Evolutionary conservation across 1,140 invertebrate species (phyloP), one percentile per base, ranked within the genome.

Genomic region (Caenorhabditis remanei): DNA sequence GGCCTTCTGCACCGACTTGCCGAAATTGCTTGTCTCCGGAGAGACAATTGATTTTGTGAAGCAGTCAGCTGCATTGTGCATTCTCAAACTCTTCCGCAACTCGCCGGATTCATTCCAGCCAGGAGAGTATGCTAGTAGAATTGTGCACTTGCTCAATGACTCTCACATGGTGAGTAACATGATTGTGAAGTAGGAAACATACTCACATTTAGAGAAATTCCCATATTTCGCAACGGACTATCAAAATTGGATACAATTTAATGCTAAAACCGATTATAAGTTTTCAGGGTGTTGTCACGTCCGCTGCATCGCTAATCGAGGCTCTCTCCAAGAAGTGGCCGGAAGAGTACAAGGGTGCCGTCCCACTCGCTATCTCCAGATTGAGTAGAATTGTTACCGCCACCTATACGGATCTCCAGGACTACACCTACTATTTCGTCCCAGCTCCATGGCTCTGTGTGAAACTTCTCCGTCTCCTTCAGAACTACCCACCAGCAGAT

Each of bases 341-440:
- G 16, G 98, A 99, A 88, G 98, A 99, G 93, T 99, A 99, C 92
- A 99, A 99, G 93, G 98, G 97, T 86, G 99, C 98, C 94, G 97
- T 99, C 4, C 97, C 97, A 92, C 94, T 99, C 67, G 97, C 98
- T 83, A 98, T 99, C 32, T 99, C 98, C 14, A 95, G 98, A 92
- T 94, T 99, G 19, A 98, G 97, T 93, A 95, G 98, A 91, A 93
- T 93, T 75, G 90, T 93, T 14, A 91, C 92, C 50, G 90, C 92
- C 13, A 92, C 89, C 24, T 91, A 91, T 85, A 92, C 88, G 8
- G 92, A 93, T 84, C 75, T 91, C 21, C 94, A 97, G 95, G 98
- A 99, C 93, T 99, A 99, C 93, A 99, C 98, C 0, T 99, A 99
- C 93, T 99, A 99, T 92, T 99, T 99, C 95, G 98, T 99, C 55